Base-by-base conservation (phyloP, 2,113 vertebrate genomes). In the Delphinapterus leucas region DNA sequence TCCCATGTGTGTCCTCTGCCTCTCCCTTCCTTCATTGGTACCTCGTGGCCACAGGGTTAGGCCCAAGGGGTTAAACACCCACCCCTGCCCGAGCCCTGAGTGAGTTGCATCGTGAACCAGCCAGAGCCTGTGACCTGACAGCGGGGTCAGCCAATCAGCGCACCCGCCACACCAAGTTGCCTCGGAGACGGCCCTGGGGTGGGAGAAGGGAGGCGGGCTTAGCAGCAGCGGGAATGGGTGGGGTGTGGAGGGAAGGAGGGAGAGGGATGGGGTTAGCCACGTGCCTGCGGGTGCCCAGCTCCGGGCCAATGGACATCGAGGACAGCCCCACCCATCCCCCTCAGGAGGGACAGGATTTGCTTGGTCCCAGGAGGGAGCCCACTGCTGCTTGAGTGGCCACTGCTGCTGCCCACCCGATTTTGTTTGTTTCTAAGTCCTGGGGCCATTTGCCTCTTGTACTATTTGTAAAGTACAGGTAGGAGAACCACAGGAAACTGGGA, bases 91-190 rank as follows among this genome's bases (percentile, higher is more conserved):
- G 84, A 97, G 92, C 92, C 74, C 41, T 26, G 36, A 74, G 90
- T 86, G 81, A 97, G 85, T 49, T 94, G 91, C 36, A 0, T 60
- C 58, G 49, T 47, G 85, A 95, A 97, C 95, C 80, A 88, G 88
- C 96, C 96, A n/a, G 74, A 95, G 97, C 87, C 96, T 89, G 87
- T 97, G 95, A 96, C 97, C 96, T 92, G 98, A 97, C 95, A 97
- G 96, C 53, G n/a, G 84, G 96, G 97, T 95, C 95, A 95, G 95
- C 98, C 96, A 97, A 95, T 97, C 96, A 88, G 95, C 23, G 20
- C 90, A 88, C 88, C 95, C 1, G 71, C 95, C 95, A 94, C 92
- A 65, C 94, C 70, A 94, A 81, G 96, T 95, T 97, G 95, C 97
- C 88, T 74, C 4, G 63, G 97, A 97, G 97, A 97, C 82, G 21